A percentile compares a stretch with the other conserved stretches of the same genome.
Evolutionary conservation across 2,888 invertebrate genomes (phyloP).

Genomic region (Ennomos fuscantarius): DNA sequence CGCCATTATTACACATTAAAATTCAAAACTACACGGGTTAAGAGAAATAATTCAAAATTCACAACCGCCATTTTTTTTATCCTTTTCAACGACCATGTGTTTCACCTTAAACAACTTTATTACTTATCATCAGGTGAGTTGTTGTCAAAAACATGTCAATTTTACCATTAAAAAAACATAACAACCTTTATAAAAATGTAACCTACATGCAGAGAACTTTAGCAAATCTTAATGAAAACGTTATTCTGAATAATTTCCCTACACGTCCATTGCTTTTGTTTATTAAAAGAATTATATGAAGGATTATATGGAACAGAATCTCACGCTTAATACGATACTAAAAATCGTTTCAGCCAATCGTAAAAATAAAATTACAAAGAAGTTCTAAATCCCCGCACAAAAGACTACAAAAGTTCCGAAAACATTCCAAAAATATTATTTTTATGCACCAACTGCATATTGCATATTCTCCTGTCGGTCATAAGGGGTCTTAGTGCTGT

Average conservation of each 20-base stretch:
- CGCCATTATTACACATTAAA: too few species aligned
- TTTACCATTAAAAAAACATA: too few species aligned
- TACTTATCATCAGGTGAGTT: too few species aligned
- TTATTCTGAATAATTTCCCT: constrained; percentile 18
- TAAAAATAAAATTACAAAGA: constrained; percentile 49
- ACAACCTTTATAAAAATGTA: too few species aligned
- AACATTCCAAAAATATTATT: constrained; percentile 64
- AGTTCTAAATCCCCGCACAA: constrained; percentile 48
- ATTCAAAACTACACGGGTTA: too few species aligned
- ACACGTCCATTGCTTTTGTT: constrained; percentile 28
- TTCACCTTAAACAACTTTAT: too few species aligned
- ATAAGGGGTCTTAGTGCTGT: constrained; percentile 61
- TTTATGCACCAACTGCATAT: constrained; percentile 64
- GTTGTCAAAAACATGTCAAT: too few species aligned
- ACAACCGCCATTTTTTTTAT: too few species aligned
- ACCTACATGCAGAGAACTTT: too few species aligned
- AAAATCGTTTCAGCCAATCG: constrained; percentile 52
- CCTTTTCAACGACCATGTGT: too few species aligned
- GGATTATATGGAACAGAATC: constrained; percentile 38
- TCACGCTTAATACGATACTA: constrained; percentile 41
- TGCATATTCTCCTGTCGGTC: constrained; percentile 70
- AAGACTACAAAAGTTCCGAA: constrained; percentile 45
- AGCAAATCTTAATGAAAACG: constrained; percentile 1
- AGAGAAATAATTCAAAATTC: too few species aligned
- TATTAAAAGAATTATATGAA: constrained; percentile 34